Evolutionary conservation across 2,797 vertebrate genomes (phyloP).

Genomic region (Epinephelus coioides): DNA sequence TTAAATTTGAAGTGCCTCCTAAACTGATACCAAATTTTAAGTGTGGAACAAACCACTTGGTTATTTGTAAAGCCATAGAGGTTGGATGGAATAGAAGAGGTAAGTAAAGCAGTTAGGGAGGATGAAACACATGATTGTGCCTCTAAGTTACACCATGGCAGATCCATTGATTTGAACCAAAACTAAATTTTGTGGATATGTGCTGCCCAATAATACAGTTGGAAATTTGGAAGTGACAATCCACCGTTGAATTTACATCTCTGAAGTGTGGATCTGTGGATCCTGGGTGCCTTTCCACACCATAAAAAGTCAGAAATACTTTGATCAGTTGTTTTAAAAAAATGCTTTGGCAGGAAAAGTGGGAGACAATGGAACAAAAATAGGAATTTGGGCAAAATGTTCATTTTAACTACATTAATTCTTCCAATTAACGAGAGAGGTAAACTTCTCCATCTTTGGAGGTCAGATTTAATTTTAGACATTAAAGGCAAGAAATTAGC

Average conservation of each 20-base stretch:
- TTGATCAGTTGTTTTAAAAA: constrained; percentile 3
- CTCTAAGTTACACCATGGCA: not conserved
- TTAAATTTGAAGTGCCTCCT: not conserved
- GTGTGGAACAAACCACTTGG: not conserved
- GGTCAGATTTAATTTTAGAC: constrained; percentile 10
- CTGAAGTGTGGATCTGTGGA: not conserved
- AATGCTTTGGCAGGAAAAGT: not conserved
- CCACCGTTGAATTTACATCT: constrained; percentile 11
- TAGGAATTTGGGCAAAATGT: constrained; percentile 4
- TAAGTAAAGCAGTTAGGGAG: not conserved
- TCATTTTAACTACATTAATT: constrained; percentile 13
- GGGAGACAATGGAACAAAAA: not conserved
- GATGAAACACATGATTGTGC: not conserved
- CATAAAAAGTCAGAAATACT: constrained; percentile 1
- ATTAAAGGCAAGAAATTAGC: constrained; percentile 2
- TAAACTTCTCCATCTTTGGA: constrained; percentile 2
- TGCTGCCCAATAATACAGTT: constrained; percentile 8
- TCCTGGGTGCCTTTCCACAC: constrained; percentile 17
- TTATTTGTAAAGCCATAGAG: constrained; percentile 15
- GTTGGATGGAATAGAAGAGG: not conserved
- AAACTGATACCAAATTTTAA: constrained; percentile 3
- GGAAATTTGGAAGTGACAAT: constrained; percentile 9
- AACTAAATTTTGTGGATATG: constrained; percentile 6
- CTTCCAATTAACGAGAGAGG: not conserved
- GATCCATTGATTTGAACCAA: not conserved